Percentiles rank a stretch among this genome's conserved stretches.
Evolutionary conservation across 2,113 vertebrate species (phyloP).

Genomic region (Tauraco erythrolophus): DNA sequence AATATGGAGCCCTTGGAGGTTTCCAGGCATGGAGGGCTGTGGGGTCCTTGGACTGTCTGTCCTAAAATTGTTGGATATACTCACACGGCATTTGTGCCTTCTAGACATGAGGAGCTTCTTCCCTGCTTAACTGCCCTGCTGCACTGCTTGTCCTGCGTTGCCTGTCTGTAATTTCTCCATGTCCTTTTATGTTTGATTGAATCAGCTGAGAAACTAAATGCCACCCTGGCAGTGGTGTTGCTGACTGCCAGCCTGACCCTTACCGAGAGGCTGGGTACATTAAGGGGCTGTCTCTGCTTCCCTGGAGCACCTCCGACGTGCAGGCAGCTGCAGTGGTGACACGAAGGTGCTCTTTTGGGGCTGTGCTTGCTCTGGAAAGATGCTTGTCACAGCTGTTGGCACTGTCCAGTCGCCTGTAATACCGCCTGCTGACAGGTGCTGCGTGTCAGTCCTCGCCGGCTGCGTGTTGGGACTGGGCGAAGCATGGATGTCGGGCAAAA

Average conservation of each 20-base stretch:
- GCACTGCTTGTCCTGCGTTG: neutral
- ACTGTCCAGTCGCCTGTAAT: neutral
- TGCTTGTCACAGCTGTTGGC: neutral
- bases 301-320: neutral
- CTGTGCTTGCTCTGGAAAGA: neutral
- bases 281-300: neutral
- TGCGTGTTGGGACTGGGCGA: neutral
- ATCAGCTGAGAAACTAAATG: neutral
- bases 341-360: neutral
- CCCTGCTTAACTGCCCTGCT: neutral
- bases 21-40: neutral
- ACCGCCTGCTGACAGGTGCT: neutral
- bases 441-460: neutral
- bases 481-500: accelerated
- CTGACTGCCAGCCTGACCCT: neutral
- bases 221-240: neutral
- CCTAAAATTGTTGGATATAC: neutral
- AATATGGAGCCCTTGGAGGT: neutral
- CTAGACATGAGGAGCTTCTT: neutral
- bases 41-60: neutral
- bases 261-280: neutral
- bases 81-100: neutral
- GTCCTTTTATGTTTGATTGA: neutral
- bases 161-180: neutral
- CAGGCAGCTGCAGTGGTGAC: neutral